These are phyloP conservation scores for Autographa gamma DNA, from an alignment of 2,888 invertebrate species.

Conservation along the genomic window DNA sequence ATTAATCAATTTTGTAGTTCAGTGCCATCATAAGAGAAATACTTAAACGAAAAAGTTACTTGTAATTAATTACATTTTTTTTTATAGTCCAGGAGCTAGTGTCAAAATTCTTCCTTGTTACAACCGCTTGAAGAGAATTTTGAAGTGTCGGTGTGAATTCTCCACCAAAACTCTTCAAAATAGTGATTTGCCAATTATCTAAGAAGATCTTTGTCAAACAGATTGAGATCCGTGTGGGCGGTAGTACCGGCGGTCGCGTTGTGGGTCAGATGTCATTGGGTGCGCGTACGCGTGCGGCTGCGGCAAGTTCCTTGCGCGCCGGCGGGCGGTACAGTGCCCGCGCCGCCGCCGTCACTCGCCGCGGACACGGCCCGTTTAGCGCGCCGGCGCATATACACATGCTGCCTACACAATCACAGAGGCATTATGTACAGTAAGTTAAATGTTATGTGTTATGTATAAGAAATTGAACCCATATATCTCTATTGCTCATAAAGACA, in stretches of 20 bases:
- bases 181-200: background rate
- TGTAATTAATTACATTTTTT: no score
- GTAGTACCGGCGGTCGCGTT: slow-evolving; percentile 78
- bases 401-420: slow-evolving; percentile 89
- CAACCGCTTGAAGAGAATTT: no score
- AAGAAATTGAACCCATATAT: no score
- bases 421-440: slow-evolving; percentile 86
- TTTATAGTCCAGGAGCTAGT: background rate
- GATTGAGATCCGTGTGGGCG: slow-evolving; percentile 84
- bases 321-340: slow-evolving; percentile 96
- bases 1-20: background rate
- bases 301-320: slow-evolving; percentile 95
- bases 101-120: background rate
- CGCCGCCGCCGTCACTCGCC: slow-evolving; percentile 96
- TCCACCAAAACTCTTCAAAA: no score
- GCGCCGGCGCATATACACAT: slow-evolving; percentile 92
- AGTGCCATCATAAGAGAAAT: background rate
- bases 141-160: no score
- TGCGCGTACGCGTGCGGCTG: slow-evolving; percentile 95
- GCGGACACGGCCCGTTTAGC: slow-evolving; percentile 97
- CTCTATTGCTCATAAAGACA: no score
- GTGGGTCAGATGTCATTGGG: slow-evolving; percentile 96
- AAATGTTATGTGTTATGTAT: background rate
- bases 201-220: slow-evolving; percentile 42
- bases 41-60: no score